Percentiles rank a stretch among this genome's conserved stretches.
phyloP scores from a whole-genome alignment of 2,888 invertebrate species.

The Sphaerophoria taeniata region DNA sequence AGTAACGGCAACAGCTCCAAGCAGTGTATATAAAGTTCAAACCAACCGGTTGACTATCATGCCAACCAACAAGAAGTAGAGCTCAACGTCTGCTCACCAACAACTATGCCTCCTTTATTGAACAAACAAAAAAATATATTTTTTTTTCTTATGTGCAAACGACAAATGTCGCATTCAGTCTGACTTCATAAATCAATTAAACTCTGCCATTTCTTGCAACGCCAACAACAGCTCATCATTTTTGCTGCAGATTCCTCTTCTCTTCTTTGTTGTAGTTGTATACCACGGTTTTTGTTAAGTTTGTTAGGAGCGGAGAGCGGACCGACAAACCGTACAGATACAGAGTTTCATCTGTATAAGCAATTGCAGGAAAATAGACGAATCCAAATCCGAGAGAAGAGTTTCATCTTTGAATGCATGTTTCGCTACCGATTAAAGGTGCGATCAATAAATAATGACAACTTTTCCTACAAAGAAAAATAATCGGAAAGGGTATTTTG shows the following conservation, averaged over 20 bases:
- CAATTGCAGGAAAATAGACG: neutral
- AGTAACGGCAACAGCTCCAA: too few species aligned
- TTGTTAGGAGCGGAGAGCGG: neutral
- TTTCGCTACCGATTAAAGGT: constrained; percentile 73
- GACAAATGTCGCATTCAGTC: constrained; percentile 72
- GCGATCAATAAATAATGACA: constrained; percentile 72
- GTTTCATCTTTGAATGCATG: constrained; percentile 62
- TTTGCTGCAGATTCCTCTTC: constrained; percentile 53
- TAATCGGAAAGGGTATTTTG: neutral
- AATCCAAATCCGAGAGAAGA: constrained; percentile 39
- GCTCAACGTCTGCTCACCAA: constrained; percentile 11
- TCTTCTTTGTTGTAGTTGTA: constrained; percentile 10
- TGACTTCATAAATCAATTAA: constrained; percentile 75
- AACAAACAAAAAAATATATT: constrained; percentile 29
- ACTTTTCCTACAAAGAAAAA: constrained; percentile 34
- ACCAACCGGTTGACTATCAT: constrained; percentile 60
- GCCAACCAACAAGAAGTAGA: constrained; percentile 3
- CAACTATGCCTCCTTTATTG: constrained; percentile 39
- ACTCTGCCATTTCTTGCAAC: constrained; percentile 71
- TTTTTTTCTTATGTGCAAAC: constrained; percentile 59
- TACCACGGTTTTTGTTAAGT: constrained; percentile 2
- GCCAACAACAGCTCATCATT: constrained; percentile 68
- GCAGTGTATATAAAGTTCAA: constrained; percentile 67
- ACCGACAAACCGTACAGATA: neutral
- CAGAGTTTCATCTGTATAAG: constrained; percentile 23